Evolutionary conservation across 2,888 invertebrate genomes (phyloP).

Genomic region (Macaria notata): DNA sequence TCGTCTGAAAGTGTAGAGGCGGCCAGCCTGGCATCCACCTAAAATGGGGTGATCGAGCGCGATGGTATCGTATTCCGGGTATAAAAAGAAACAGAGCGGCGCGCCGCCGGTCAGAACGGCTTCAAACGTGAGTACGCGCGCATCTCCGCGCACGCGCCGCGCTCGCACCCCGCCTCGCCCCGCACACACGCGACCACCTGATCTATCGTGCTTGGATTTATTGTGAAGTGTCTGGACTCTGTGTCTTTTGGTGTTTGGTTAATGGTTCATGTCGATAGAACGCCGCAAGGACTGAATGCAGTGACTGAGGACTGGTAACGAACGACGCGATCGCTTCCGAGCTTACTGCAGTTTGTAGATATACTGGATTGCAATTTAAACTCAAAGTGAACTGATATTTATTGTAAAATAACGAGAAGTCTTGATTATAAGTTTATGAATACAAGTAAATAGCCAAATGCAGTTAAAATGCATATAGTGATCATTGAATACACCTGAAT

Average conservation of each 20-base stretch:
- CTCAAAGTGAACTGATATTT: not conserved
- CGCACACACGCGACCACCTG: conserved; percentile 49
- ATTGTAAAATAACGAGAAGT: too few species aligned
- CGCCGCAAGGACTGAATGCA: conserved; percentile 32
- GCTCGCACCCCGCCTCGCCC: conserved; percentile 41
- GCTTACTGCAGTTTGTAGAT: not conserved
- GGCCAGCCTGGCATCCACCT: conserved; percentile 73
- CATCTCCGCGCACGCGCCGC: conserved; percentile 58
- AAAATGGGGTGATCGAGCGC: conserved; percentile 79
- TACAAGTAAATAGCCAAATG: too few species aligned
- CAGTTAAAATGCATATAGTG: too few species aligned
- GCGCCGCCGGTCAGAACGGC: conserved; percentile 96
- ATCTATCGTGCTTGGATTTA: conserved; percentile 65
- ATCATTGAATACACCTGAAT: too few species aligned
- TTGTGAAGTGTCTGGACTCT: conserved; percentile 62
- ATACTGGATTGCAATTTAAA: conserved; percentile 8
- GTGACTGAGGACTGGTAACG: conserved; percentile 33
- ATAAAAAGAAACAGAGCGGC: conserved; percentile 88
- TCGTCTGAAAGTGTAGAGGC: conserved; percentile 74
- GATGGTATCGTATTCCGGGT: conserved; percentile 90
- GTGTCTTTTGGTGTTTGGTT: conserved; percentile 55
- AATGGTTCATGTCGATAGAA: conserved; percentile 45
- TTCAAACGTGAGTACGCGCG: conserved; percentile 94
- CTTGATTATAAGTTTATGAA: too few species aligned
- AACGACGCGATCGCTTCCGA: conserved; percentile 6